phyloP scores from a whole-genome alignment of 2,888 invertebrate species.

The Drosophila peninsularis region DNA sequence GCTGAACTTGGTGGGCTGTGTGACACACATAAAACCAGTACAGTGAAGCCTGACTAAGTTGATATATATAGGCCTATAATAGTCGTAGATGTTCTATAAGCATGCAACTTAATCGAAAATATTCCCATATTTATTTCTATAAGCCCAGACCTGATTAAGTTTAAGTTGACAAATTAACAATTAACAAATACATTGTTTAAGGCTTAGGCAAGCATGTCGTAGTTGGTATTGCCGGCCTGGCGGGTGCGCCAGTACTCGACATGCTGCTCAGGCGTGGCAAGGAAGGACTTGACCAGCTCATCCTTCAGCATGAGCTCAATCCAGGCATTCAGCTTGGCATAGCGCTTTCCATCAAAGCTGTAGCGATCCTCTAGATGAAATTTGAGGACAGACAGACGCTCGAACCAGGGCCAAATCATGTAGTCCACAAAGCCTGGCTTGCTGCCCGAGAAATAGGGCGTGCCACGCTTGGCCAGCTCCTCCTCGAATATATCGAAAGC shows the following conservation, averaged over 20 bases:
- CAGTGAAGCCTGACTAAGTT: constrained; percentile 14
- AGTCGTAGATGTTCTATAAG: neutral
- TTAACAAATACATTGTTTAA: neutral
- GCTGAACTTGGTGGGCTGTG: constrained; percentile 56
- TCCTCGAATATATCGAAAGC: constrained; percentile 88
- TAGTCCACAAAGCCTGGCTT: constrained; percentile 92
- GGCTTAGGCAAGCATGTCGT: constrained; percentile 54
- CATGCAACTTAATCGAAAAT: neutral
- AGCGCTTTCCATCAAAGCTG: constrained; percentile 56
- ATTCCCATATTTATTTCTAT: no score
- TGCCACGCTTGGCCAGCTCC: constrained; percentile 87
- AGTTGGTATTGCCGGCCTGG: constrained; percentile 88
- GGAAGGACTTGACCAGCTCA: constrained; percentile 88
- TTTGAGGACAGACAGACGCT: constrained; percentile 86
- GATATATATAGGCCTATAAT: no score
- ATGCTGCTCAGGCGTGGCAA: constrained; percentile 89
- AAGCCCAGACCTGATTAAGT: no score
- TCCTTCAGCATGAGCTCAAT: constrained; percentile 87
- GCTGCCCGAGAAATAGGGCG: constrained; percentile 88
- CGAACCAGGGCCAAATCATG: constrained; percentile 95
- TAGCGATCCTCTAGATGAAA: constrained; percentile 87
- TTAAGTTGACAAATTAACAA: no score
- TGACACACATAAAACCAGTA: constrained; percentile 15
- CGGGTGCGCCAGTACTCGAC: constrained; percentile 89
- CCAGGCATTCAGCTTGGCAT: constrained; percentile 37